A percentile compares a stretch with the other conserved stretches of the same genome.
These are phyloP conservation scores for Serrognathus titanus DNA, from an alignment of 2,888 invertebrate genomes.

Conservation along the genomic window DNA sequence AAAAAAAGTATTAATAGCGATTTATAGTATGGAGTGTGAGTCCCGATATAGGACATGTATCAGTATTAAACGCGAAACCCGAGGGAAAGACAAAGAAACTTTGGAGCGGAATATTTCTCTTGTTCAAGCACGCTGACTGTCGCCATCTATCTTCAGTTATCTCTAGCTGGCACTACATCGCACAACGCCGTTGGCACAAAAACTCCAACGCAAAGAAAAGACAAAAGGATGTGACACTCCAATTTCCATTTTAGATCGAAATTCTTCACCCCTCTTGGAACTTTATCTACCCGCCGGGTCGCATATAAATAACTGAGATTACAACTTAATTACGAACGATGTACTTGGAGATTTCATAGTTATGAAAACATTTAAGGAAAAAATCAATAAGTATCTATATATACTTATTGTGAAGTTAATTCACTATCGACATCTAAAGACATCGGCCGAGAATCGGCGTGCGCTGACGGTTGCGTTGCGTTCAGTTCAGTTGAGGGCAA, in stretches of 20 bases:
- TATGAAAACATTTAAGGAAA: too few species aligned
- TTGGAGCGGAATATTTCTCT: constrained; percentile 45
- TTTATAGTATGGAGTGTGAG: too few species aligned
- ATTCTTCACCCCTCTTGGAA: constrained; percentile 34
- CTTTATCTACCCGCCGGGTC: constrained; percentile 1
- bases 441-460: constrained; percentile 20
- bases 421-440: background rate
- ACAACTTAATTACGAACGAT: constrained; percentile 9
- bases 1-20: too few species aligned
- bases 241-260: constrained; percentile 50
- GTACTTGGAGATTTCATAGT: constrained; percentile 3
- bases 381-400: too few species aligned
- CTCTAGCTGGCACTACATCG: constrained; percentile 43
- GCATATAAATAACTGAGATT: constrained; percentile 13
- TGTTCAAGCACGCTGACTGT: constrained; percentile 43
- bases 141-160: constrained; percentile 47
- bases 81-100: constrained; percentile 41
- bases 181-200: constrained; percentile 41
- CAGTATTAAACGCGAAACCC: constrained; percentile 37
- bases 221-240: constrained; percentile 50
- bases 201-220: constrained; percentile 39
- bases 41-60: constrained; percentile 30
- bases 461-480: constrained; percentile 20
- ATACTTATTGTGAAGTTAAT: background rate
- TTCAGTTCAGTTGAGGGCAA: constrained; percentile 21